phyloP scores from a whole-genome alignment of 2,888 invertebrate genomes.

The Philereme vetulata region DNA sequence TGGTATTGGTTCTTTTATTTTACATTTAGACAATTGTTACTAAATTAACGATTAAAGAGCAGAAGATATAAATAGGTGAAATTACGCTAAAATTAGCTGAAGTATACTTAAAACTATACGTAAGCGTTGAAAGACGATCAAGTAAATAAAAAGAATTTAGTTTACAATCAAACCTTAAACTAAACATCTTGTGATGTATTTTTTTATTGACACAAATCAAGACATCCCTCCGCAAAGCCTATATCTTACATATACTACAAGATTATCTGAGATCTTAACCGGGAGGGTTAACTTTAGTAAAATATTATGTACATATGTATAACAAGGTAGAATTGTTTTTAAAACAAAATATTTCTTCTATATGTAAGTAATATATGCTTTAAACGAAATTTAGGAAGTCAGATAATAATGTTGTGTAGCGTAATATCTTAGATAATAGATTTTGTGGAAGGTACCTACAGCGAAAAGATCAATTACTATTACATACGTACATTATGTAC shows the following conservation, averaged over 20 bases:
- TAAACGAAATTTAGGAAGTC: too few species aligned
- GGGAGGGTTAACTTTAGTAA: too few species aligned
- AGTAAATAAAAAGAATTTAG: background rate
- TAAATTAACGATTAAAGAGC: slow-evolving; percentile 33
- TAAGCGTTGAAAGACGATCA: slow-evolving; percentile 30
- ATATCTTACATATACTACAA: too few species aligned
- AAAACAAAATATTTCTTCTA: too few species aligned
- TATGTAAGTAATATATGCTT: too few species aligned
- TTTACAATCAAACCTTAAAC: slow-evolving; percentile 7
- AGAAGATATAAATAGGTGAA: slow-evolving; percentile 35
- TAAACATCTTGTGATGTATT: slow-evolving; percentile 1
- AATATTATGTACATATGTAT: too few species aligned
- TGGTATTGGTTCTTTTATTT: background rate
- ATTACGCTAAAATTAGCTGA: slow-evolving; percentile 33
- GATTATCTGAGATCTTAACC: too few species aligned
- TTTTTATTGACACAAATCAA: slow-evolving; percentile 15
- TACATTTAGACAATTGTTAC: slow-evolving; percentile 19
- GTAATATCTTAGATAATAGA: background rate
- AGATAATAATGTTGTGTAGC: too few species aligned
- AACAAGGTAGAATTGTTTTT: too few species aligned
- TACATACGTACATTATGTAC: slow-evolving; percentile 15
- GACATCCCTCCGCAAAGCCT: too few species aligned
- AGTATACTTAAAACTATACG: slow-evolving; percentile 44
- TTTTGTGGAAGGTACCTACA: slow-evolving; percentile 5
- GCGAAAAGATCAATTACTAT: slow-evolving; percentile 4